Base-by-base conservation (phyloP, 2,888 invertebrate species). In the Catocala fraxini region DNA sequence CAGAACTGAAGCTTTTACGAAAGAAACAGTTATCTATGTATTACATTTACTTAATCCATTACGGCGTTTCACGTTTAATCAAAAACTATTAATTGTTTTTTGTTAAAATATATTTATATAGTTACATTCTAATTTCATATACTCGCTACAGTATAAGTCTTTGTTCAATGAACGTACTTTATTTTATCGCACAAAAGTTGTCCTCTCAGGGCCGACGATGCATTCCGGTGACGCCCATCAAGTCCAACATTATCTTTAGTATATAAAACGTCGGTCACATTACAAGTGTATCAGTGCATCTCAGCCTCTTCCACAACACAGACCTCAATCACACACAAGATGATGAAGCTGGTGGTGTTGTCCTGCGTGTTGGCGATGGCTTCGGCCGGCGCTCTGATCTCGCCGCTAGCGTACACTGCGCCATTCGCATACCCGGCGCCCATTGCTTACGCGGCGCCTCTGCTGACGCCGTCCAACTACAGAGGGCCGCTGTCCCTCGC, bases 321-420 rank as follows among this genome's bases (percentile, higher is more conserved):
- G 92, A 91, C 92, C 91, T 86, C 82, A 84, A 25, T 59, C 63
- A 59, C 47, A 46, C 68, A 77, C 87, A 91, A 80, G 77, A 94
- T 94, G 94, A 84, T 93, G 87, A 93, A 93, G 84, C 87, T 94
- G 94, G 95, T 95, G 94, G 95, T 95, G 88, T 95, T 96, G 92
- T 95, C 94, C 83, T 95, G 95, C 89, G 84, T 96, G 79, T 75
- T 96, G 87, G 95, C 95, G 73, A 89, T 95, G 74, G 95, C 93
- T 9, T 6, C 46, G 73, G 91, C 93, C 65, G 95, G 96, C 25
- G 67, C 80, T 46, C 71, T 75, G 39, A 25, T 82, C 63, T 65
- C 73, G 41, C 71, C 56, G 49, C 51, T 73, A 58, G 69, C 75
- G 6, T 56, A 69, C 68, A 51, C 64, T 39, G 59, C 71, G 25